Base-by-base conservation (phyloP, 2,888 invertebrate species). In the Ophraella communa region DNA sequence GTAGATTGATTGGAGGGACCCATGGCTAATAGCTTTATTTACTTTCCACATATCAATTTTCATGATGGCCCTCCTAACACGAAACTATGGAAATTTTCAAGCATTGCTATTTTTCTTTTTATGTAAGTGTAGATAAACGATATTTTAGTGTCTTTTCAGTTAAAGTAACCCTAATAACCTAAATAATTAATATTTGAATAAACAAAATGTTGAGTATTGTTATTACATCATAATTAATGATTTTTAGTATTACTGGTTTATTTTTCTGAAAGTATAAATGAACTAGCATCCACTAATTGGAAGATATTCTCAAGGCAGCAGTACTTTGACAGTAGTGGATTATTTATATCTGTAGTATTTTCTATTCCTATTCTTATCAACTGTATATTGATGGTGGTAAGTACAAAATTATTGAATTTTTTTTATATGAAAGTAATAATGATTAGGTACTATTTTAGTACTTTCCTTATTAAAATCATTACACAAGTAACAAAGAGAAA, bases 381-480 rank as follows among this genome's bases (percentile, higher is more conserved):
- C 83, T 96, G 95, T 80, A 92, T 96, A 90, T 87, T 96, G 70
- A 91, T 96, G 88, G 93, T 96, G 87, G 95, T 96, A 86, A 91
- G 94, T 90, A 14, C 3, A 17, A n/a, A n/a, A n/a, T n/a, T n/a
- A 3, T 77, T 61, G 55, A 21, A 39, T 30, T 30, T 14, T 33
- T 1, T 30, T 27, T 5, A 4, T 51, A n/a, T n/a, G n/a, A n/a
- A n/a, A n/a, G n/a, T n/a, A n/a, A n/a, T n/a, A 10, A 18, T 20
- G 3, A 8, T 10, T 11, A 44, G 18, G 8, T 24, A 8, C 4
- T 24, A 24, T 24, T 24, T 8, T 24, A 24, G 1, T 24, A 8
- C 24, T 24, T 24, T 24, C 24, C 8, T 7, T 24, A 24, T 24
- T 4, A 24, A 14, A 39, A 10, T 39, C 5, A 39, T n/a, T 39